Percentiles rank a stretch among this genome's conserved stretches.
Conservation (phyloP, 2,888 invertebrate species). For the Limnephilus marmoratus region DNA sequence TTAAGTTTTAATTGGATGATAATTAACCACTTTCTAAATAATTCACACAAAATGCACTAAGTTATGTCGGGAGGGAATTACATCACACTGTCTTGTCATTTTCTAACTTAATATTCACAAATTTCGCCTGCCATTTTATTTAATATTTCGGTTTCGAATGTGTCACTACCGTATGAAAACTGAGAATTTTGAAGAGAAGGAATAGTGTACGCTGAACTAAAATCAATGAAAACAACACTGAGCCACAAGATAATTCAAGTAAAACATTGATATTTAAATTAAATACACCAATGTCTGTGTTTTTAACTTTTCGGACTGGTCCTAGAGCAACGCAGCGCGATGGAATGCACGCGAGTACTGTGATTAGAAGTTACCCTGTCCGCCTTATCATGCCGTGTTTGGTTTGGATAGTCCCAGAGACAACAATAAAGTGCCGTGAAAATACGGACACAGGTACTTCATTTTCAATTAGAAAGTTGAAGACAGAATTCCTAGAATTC, state of each 20-base stretch:
- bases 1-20: neutral
- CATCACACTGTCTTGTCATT: slow-evolving; percentile 21
- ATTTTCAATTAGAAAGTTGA: slow-evolving; percentile 39
- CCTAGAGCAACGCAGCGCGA: neutral
- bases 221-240: slow-evolving; percentile 15
- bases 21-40: slow-evolving; percentile 37
- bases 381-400: slow-evolving; percentile 28
- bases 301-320: neutral
- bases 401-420: slow-evolving; percentile 8
- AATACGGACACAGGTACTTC: slow-evolving; percentile 23
- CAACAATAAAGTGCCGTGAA: slow-evolving; percentile 39
- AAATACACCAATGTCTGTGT: neutral
- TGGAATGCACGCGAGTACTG: neutral
- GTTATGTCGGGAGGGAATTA: neutral
- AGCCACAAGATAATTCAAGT: neutral
- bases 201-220: neutral
- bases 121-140: slow-evolving; percentile 31
- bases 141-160: slow-evolving; percentile 3
- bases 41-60: slow-evolving; percentile 16
- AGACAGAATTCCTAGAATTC: slow-evolving; percentile 31
- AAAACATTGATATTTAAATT: neutral
- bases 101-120: slow-evolving; percentile 16
- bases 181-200: neutral
- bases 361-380: slow-evolving; percentile 11
- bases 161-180: neutral